Evolutionary conservation across 2,113 vertebrate genomes (phyloP), one percentile per base, ranked within the genome.

Genomic region (Chunga burmeisteri): DNA sequence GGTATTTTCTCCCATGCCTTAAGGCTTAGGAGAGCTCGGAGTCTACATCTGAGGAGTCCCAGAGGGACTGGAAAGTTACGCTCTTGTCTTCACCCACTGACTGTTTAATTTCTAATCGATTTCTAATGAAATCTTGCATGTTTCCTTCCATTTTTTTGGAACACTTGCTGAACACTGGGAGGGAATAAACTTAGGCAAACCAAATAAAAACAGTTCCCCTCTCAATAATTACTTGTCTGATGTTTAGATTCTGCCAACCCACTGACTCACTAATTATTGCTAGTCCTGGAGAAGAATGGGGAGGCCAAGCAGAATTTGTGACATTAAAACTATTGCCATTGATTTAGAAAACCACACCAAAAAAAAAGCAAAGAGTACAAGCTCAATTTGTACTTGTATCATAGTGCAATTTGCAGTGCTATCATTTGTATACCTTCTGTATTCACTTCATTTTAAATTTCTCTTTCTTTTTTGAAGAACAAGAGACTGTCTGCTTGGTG

Each of bases 1-100:
- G 2, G 10, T 2, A 0, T 30, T 50, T 42, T 12, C 6, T 34
- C 4, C 13, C 16, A 0, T 11, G 20, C 1, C 0, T 27, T 13
- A 6, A 10, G 23, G 62, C 25, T 44, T 18, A 2, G 25, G 23
- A 36, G 13, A 59, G 16, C 12, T 56, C 18, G 1, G 38, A 21
- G 9, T 3, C 13, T 13, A 7, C 7, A 1, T 19, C 34, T 11
- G 4, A 42, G 16, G 11, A 30, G 21, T 13, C 27, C 10, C 3
- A 13, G 22, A 68, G 38, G 38, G 65, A 22, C 18, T 3, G 15
- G 7, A 6, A 18, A 40, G 12, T 18, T 50, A 19, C 0, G 0
- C 22, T 52, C 11, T 34, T 34, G 2, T 29, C 10, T 21, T 40
- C 26, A 44, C 7, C 16, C 12, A 12, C 10, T 11, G 10, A 7